Evolutionary conservation across 2,113 vertebrate genomes (phyloP).

Genomic region (Paradisaea rubra): DNA sequence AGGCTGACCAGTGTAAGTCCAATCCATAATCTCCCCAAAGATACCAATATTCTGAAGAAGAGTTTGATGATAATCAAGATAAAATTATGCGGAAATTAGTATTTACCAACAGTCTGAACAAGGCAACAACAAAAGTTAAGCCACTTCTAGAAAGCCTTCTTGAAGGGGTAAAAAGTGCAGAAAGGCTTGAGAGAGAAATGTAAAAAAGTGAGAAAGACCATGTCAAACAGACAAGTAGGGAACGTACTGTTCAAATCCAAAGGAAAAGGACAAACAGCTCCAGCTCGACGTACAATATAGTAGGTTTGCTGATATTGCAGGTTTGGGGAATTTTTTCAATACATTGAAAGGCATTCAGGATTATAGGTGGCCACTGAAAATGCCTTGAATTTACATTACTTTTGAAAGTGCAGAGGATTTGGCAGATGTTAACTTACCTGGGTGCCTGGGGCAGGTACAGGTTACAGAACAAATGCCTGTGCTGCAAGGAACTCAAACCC

Average conservation of each 20-base stretch:
- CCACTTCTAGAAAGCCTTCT: neutral
- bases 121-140: neutral
- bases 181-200: neutral
- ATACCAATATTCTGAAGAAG: neutral
- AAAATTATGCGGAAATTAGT: neutral
- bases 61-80: neutral
- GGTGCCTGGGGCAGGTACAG: neutral
- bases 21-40: neutral
- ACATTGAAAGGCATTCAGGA: neutral
- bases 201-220: neutral
- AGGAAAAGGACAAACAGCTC: neutral
- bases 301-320: neutral
- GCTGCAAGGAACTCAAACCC: constrained; percentile 10
- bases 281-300: neutral
- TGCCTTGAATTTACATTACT: neutral
- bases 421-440: neutral
- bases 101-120: neutral
- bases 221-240: neutral
- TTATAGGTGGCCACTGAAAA: neutral
- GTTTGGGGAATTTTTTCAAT: neutral
- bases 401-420: neutral
- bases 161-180: neutral
- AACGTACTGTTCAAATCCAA: neutral
- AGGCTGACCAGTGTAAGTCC: neutral
- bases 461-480: constrained; percentile 66